Evolutionary conservation across 1,140 invertebrate species (phyloP), one percentile per base, ranked within the genome.

Genomic region (Ridgeia piscesae): DNA sequence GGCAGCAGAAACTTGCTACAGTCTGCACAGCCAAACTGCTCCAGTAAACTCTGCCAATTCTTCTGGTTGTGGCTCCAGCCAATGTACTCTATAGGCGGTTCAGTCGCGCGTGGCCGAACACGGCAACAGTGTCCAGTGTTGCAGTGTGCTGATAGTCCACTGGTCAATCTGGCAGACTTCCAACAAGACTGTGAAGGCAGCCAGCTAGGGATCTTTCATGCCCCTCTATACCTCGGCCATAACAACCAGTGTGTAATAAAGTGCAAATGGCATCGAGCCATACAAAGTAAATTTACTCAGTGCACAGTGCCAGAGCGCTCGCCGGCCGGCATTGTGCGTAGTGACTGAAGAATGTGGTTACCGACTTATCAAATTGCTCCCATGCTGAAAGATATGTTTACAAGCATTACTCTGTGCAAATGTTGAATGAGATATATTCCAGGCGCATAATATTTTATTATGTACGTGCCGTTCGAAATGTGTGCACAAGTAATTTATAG

Each of bases 221-320:
- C 58, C 11, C 8, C 58, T 77, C 58, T 77, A 77, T 77, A 77
- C 58, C 58, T 77, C 58, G 11, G 58, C 58, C 58, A 77, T 77
- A 77, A 77, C 58, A 77, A 77, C 58, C 58, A 77, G 58, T 77
- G 58, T 77, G 58, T 77, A 77, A 77, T 77, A 77, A 77, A 77
- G 58, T 77, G 58, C 58, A 77, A 77, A 77, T 77, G 58, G 58
- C 58, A 77, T 31, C 58, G 6, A 21, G 58, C 58, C 58, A 77
- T 31, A 77, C 58, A 77, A 77, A 77, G 58, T 77, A 77, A 77
- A 77, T 77, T 77, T 77, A 77, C 58, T 14, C 58, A 77, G 58
- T 31, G 2, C 14, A 21, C 2, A 31, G 58, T 77, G 58, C 58
- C 27, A 31, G 58, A 9, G 27, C 27, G 58, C 58, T 77, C 58